Percentiles rank a stretch among this genome's conserved stretches.
phyloP scores from a whole-genome alignment of 2,888 invertebrate species.

The Monopis laevigella region DNA sequence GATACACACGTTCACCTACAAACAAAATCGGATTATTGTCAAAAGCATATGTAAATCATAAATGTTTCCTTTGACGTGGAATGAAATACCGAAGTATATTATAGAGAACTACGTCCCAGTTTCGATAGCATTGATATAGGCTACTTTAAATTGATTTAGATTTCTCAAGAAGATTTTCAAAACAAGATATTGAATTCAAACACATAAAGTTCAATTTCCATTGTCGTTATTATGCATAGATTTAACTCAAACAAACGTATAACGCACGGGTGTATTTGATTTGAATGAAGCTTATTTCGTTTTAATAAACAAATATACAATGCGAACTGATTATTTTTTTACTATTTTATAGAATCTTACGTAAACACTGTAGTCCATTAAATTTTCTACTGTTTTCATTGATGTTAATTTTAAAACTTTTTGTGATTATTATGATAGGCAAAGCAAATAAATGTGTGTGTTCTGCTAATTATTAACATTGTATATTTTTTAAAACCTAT shows the following conservation, averaged over 20 bases:
- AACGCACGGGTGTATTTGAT: not conserved
- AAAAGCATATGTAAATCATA: not conserved
- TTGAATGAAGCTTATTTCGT: not conserved
- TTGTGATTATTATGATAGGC: too few relatives aligned
- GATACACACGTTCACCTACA: too few relatives aligned
- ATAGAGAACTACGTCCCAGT: not conserved
- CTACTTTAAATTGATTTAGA: too few relatives aligned
- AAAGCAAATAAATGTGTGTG: too few relatives aligned
- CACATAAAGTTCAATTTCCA: conserved; percentile 1
- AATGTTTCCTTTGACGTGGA: not conserved
- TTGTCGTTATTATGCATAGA: not conserved
- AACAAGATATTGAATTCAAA: not conserved
- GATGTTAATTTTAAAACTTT: too few relatives aligned
- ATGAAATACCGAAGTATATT: not conserved
- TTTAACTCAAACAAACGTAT: not conserved
- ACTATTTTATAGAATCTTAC: too few relatives aligned
- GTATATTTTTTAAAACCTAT: too few relatives aligned
- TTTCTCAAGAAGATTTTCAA: too few relatives aligned
- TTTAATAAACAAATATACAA: conserved; percentile 3
- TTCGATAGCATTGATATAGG: not conserved
- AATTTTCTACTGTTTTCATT: too few relatives aligned
- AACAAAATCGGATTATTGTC: too few relatives aligned
- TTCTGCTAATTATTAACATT: too few relatives aligned
- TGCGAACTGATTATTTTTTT: conserved; percentile 1
- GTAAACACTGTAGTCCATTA: too few relatives aligned